A percentile compares a stretch with the other conserved stretches of the same genome.
Evolutionary conservation across 2,797 vertebrate species (phyloP).

Genomic region (Pelobates cultripes): DNA sequence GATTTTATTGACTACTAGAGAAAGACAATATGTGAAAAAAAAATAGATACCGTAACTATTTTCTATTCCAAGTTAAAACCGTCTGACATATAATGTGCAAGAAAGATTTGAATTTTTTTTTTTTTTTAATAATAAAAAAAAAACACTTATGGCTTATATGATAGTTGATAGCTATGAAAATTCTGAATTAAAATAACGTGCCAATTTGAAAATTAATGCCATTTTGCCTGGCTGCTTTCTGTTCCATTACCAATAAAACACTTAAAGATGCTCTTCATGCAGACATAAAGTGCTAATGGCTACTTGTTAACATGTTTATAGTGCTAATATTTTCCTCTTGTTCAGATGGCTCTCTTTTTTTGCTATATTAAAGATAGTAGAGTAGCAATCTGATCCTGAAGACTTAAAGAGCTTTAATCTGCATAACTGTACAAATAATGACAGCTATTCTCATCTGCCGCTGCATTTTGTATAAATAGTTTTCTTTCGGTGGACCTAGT

Average conservation of each 20-base stretch:
- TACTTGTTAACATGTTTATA: slow-evolving; percentile 74
- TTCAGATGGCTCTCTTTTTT: slow-evolving; percentile 64
- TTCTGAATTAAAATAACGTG: slow-evolving; percentile 62
- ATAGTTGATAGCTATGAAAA: slow-evolving; percentile 60
- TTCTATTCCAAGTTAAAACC: too few relatives aligned
- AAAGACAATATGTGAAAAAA: too few relatives aligned
- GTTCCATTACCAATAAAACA: slow-evolving; percentile 71
- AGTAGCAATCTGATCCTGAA: slow-evolving; percentile 65
- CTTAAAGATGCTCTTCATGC: slow-evolving; percentile 71
- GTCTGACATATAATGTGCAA: slow-evolving; percentile 17
- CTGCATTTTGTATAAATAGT: slow-evolving; percentile 51
- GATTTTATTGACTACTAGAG: too few relatives aligned
- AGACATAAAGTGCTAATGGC: slow-evolving; percentile 74
- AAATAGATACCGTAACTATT: too few relatives aligned
- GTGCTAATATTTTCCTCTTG: slow-evolving; percentile 68
- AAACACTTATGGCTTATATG: slow-evolving; percentile 40
- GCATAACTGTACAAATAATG: slow-evolving; percentile 58
- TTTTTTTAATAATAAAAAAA: background rate
- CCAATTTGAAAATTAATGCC: slow-evolving; percentile 64
- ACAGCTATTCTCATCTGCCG: slow-evolving; percentile 59
- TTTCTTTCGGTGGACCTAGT: slow-evolving; percentile 56
- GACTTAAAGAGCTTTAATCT: slow-evolving; percentile 63
- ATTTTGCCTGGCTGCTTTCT: slow-evolving; percentile 63
- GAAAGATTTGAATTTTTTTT: too few relatives aligned
- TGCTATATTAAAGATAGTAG: slow-evolving; percentile 67